These are phyloP conservation scores for Danionella cerebrum DNA, from an alignment of 2,113 vertebrate genomes.

Conservation along the genomic window DNA sequence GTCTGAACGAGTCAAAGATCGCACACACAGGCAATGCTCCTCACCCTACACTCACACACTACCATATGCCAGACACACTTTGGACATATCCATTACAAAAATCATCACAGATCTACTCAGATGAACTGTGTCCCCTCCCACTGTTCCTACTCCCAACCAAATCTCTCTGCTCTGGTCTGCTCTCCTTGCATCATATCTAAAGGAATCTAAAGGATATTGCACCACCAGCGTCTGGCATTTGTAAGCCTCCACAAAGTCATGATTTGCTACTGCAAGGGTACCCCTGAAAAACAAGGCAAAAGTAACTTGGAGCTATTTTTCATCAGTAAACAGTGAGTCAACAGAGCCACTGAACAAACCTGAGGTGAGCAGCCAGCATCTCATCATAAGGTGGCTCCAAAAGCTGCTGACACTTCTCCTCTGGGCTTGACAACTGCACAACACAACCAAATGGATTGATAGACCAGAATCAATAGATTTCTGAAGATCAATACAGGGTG, in stretches of 20 bases:
- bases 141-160: too few relatives aligned
- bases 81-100: too few relatives aligned
- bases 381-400: conserved; percentile 92
- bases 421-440: conserved; percentile 81
- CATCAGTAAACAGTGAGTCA: too few relatives aligned
- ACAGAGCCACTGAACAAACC: conserved; percentile 70
- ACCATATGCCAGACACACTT: not conserved
- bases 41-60: not conserved
- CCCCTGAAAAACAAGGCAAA: too few relatives aligned
- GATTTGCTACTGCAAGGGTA: conserved; percentile 83
- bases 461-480: too few relatives aligned
- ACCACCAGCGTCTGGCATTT: conserved; percentile 93
- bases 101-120: too few relatives aligned
- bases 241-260: conserved; percentile 95
- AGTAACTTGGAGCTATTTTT: too few relatives aligned
- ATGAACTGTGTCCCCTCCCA: too few relatives aligned
- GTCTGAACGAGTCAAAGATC: conserved; percentile 67
- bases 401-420: conserved; percentile 94
- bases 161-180: too few relatives aligned
- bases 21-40: not conserved
- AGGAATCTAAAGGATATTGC: conserved; percentile 97
- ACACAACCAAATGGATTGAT: not conserved
- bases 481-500: too few relatives aligned
- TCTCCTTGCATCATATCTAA: too few relatives aligned
- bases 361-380: conserved; percentile 94